Conservation (phyloP, 2,797 vertebrate species). For the Pteropus rufus region DNA sequence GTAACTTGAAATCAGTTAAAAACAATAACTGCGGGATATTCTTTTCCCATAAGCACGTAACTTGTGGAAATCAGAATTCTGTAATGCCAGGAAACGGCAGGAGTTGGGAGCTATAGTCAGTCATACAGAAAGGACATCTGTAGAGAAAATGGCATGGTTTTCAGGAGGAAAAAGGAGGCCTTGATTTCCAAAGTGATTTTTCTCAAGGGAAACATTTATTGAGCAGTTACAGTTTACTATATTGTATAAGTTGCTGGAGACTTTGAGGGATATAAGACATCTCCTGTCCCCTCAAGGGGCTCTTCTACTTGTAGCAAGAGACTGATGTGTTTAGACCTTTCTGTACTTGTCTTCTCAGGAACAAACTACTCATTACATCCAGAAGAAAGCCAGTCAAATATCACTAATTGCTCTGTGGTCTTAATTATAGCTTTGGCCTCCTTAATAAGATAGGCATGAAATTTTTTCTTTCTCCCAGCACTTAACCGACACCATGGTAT, state of each 20-base stretch:
- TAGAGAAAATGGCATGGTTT: not conserved
- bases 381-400: not conserved
- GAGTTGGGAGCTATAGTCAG: not conserved
- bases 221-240: conserved; percentile 6
- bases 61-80: not conserved
- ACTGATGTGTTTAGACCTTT: not conserved
- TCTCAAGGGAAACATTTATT: conserved; percentile 43
- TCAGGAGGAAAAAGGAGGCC: not conserved
- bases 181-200: not conserved
- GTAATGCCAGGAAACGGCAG: not conserved
- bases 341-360: not conserved
- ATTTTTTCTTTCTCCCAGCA: not conserved
- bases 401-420: not conserved
- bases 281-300: not conserved
- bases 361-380: not conserved
- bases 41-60: not conserved
- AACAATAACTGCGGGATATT: not conserved
- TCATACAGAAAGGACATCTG: not conserved
- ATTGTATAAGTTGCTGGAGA: not conserved
- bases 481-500: not conserved
- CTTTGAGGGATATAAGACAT: not conserved
- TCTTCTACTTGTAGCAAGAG: not conserved
- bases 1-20: not conserved
- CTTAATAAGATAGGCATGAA: not conserved
- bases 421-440: not conserved